These are phyloP conservation scores for Polyommatus icarus DNA, from an alignment of 2,888 invertebrate genomes.

Conservation along the genomic window DNA sequence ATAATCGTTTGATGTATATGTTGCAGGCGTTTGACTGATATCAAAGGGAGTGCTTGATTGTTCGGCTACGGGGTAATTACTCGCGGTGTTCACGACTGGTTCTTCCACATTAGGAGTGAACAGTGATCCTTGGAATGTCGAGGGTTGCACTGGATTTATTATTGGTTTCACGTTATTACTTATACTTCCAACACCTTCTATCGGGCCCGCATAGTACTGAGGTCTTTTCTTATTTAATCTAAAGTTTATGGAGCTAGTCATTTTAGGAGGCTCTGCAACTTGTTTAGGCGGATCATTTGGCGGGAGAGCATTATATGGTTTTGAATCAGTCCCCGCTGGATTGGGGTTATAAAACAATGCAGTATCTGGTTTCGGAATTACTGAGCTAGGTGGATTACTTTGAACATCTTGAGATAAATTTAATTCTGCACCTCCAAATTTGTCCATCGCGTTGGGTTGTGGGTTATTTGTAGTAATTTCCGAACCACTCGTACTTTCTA, in stretches of 20 bases:
- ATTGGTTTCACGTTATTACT: constrained; percentile 66
- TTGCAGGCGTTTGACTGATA: constrained; percentile 44
- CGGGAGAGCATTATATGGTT: not conserved
- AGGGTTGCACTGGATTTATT: constrained; percentile 51
- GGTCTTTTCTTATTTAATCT: constrained; percentile 70
- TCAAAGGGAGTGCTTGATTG: constrained; percentile 43
- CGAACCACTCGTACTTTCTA: not conserved
- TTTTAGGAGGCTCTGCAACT: constrained; percentile 63
- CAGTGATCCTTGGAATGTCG: constrained; percentile 56
- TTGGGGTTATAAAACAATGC: constrained; percentile 48
- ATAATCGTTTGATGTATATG: constrained; percentile 43
- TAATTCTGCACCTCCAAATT: not conserved
- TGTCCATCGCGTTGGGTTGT: not conserved
- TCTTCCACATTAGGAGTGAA: constrained; percentile 53
- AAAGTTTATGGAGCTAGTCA: constrained; percentile 55
- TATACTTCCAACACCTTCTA: constrained; percentile 66
- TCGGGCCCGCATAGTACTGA: constrained; percentile 75
- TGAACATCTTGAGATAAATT: not conserved
- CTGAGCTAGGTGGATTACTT: not conserved
- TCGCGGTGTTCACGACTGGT: constrained; percentile 41
- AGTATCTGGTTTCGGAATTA: constrained; percentile 35
- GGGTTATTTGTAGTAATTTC: constrained; percentile 3
- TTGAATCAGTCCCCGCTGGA: not conserved
- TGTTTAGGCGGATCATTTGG: constrained; percentile 49
- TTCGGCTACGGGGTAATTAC: constrained; percentile 41